phyloP scores from a whole-genome alignment of 30 jellyfish, hydroid and myxozoan genomes.

The Hydra vulgaris region DNA sequence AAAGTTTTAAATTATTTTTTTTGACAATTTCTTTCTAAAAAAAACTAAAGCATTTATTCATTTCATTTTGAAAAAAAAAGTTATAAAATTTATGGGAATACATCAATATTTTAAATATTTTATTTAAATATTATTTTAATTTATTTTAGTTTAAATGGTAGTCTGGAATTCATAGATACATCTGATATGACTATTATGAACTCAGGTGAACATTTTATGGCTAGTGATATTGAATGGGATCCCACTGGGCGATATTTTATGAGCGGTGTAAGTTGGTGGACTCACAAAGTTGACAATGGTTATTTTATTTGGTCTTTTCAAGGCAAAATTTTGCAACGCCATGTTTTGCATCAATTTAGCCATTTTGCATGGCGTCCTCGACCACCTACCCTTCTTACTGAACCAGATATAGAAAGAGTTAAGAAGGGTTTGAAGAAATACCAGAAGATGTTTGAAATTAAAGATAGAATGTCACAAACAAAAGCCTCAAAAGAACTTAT shows the following conservation, averaged over 20 bases:
- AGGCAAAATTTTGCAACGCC: slow-evolving; percentile 80
- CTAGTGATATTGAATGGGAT: slow-evolving; percentile 97
- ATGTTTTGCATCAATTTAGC: slow-evolving; percentile 72
- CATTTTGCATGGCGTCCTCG: slow-evolving; percentile 97
- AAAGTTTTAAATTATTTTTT: too few species aligned
- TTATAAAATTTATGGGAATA: not conserved
- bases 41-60: not conserved
- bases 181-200: slow-evolving; percentile 80
- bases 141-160: slow-evolving; percentile 58
- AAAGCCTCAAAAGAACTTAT: slow-evolving; percentile 92
- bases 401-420: slow-evolving; percentile 40
- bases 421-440: slow-evolving; percentile 80
- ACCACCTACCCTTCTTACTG: slow-evolving; percentile 70
- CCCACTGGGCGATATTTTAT: slow-evolving; percentile 94
- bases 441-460: slow-evolving; percentile 89
- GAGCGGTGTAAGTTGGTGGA: slow-evolving; percentile 98
- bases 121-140: too few species aligned
- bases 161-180: slow-evolving; percentile 86
- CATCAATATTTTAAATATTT: too few species aligned
- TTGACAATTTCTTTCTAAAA: slow-evolving; percentile 1
- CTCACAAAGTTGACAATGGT: slow-evolving; percentile 92
- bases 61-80: not conserved
- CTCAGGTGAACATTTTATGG: slow-evolving; percentile 92
- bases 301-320: slow-evolving; percentile 89
- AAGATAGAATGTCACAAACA: slow-evolving; percentile 83